phyloP scores from a whole-genome alignment of 2,797 vertebrate genomes.

The Chlorospingus semifuscus region DNA sequence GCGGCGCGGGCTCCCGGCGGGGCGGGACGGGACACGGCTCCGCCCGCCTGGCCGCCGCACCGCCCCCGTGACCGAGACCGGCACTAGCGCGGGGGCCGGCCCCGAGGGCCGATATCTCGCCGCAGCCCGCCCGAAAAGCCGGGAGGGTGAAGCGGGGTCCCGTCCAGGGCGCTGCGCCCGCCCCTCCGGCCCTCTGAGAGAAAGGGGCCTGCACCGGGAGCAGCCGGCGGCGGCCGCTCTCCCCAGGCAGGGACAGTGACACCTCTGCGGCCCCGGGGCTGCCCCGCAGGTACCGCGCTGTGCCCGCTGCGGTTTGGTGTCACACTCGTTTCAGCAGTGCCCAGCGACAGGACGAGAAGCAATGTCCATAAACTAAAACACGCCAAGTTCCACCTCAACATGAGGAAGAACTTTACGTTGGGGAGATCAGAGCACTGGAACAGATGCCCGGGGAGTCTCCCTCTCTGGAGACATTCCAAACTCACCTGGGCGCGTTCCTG shows the following conservation, averaged over 20 bases:
- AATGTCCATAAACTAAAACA: not conserved
- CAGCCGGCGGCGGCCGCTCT: not conserved
- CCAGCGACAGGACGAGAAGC: not conserved
- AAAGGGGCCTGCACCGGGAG: not conserved
- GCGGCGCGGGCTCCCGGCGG: not conserved
- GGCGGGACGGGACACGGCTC: not conserved
- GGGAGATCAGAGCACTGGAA: not conserved
- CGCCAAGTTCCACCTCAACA: not conserved
- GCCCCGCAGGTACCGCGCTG: rapidly evolving
- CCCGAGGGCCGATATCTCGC: rapidly evolving
- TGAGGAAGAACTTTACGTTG: not conserved
- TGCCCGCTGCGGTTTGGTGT: no score
- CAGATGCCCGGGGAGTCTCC: not conserved
- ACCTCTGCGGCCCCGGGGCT: not conserved
- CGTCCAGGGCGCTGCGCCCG: rapidly evolving
- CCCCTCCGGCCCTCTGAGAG: rapidly evolving
- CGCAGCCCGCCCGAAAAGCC: rapidly evolving
- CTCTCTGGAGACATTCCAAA: not conserved
- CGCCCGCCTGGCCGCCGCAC: not conserved
- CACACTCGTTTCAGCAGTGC: not conserved
- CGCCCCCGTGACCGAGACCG: not conserved
- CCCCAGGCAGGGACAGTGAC: rapidly evolving
- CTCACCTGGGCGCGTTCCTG: not conserved
- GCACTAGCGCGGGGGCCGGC: not conserved
- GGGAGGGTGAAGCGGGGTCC: rapidly evolving